Evolutionary conservation across 1,140 invertebrate genomes (phyloP), one percentile per base, ranked within the genome.

Genomic region (Drosophila mayri): DNA sequence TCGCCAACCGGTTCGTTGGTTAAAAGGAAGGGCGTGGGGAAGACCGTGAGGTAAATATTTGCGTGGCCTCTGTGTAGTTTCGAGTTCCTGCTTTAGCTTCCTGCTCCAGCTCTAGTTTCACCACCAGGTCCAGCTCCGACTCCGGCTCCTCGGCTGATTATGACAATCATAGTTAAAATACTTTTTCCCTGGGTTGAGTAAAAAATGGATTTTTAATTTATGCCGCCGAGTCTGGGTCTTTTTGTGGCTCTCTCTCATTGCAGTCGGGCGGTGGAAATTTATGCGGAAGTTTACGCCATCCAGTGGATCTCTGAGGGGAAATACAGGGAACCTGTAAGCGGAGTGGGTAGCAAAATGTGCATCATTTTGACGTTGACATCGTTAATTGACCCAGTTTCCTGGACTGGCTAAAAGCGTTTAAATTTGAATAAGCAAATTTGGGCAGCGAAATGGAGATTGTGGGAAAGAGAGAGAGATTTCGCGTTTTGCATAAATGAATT

Each of bases 381-480:
- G 63, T 83, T 80, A 87, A 87, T 88, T 87, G 84, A 84, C 84
- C 85, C 72, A 87, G 49, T 77, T 88, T 80, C 65, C 38, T 58
- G 64, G 60, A 73, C 80, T 87, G 64, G 79, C 71, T 73, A 62
- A 80, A 77, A 88, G 46, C 72, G 67, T 73, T 87, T 79, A 66
- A 87, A 77, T 88, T 88, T 88, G 84, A 83, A 68, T 88, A 87
- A 80, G 57, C 74, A 81, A 85, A 75, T 76, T 75, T 71, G 43
- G 46, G 28, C 71, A 58, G 60, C 61, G 46, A 63, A 66, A 62
- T 73, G 76, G 60, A 66, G 66, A 54, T 67, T 32, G 49, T 32
- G 49, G 44, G 57, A 28, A 41, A 11, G 14, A 7, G 55, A 11
- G 64, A 30, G 47, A 67, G 54, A 59, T 59, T 71, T 49, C 43